Percentiles rank a stretch among this genome's conserved stretches.
Evolutionary conservation across 1,140 invertebrate genomes (phyloP).

Genomic region (Leptinotarsa defecta): DNA sequence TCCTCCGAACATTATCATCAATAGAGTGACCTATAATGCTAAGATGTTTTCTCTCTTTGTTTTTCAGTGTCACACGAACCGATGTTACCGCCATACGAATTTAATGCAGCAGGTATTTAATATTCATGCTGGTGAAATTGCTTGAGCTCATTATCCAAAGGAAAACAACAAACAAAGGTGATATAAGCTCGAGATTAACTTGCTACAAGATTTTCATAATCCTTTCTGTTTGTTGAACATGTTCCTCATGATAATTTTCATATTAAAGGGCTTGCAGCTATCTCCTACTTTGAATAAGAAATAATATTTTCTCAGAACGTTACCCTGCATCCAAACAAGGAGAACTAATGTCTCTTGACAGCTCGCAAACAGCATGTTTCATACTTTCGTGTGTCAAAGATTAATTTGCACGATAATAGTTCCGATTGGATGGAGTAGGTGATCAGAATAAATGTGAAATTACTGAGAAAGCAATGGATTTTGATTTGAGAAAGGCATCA

Average conservation of each 20-base stretch:
- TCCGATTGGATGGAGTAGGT: too few relatives aligned
- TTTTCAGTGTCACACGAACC: not conserved
- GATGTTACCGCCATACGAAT: not conserved
- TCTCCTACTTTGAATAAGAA: slow-evolving; percentile 6
- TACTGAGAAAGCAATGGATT: too few relatives aligned
- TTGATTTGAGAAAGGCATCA: too few relatives aligned
- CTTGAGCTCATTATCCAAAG: not conserved
- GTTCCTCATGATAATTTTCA: slow-evolving; percentile 3
- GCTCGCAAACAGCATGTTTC: too few relatives aligned
- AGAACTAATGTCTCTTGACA: too few relatives aligned
- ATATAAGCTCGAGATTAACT: slow-evolving; percentile 1
- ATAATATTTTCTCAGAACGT: not conserved
- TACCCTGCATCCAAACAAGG: not conserved
- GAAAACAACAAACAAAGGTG: slow-evolving; percentile 6
- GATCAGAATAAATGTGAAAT: too few relatives aligned
- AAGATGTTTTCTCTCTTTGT: too few relatives aligned
- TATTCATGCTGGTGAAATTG: slow-evolving; percentile 5
- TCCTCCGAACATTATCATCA: too few relatives aligned
- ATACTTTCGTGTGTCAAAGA: too few relatives aligned
- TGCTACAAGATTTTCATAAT: slow-evolving; percentile 6
- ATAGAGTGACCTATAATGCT: too few relatives aligned
- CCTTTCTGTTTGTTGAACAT: slow-evolving; percentile 8
- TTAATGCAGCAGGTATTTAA: not conserved
- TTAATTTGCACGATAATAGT: too few relatives aligned
- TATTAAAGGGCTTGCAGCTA: not conserved